Evolutionary conservation across 2,888 invertebrate genomes (phyloP).

Genomic region (Villa cingulata): DNA sequence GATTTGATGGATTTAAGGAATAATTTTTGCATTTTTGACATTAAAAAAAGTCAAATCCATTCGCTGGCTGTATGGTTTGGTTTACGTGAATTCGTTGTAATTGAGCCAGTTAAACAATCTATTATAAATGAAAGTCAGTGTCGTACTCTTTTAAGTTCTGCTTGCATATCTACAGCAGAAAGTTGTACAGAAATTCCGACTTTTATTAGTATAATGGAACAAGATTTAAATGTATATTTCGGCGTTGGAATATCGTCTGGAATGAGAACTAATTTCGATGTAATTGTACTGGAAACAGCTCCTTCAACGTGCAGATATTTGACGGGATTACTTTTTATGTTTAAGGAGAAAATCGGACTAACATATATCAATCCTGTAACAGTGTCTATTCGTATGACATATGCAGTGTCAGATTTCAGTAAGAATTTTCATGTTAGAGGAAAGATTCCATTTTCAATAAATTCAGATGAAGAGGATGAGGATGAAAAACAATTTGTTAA

Average conservation of each 20-base stretch:
- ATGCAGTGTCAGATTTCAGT: conserved; percentile 38
- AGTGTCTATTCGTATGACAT: conserved; percentile 56
- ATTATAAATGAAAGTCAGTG: conserved; percentile 56
- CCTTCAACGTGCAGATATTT: conserved; percentile 74
- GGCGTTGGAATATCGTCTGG: conserved; percentile 70
- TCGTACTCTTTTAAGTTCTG: conserved; percentile 66
- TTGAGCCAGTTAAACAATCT: conserved; percentile 47
- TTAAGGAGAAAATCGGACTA: conserved; percentile 76
- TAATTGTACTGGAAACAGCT: conserved; percentile 69
- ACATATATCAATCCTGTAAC: conserved; percentile 43
- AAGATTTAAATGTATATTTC: conserved; percentile 54
- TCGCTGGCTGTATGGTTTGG: conserved; percentile 65
- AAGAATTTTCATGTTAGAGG: conserved; percentile 20
- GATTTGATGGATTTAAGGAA: conserved; percentile 43
- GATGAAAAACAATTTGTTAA: conserved; percentile 51
- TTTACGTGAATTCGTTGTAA: conserved; percentile 64
- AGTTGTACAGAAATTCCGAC: conserved; percentile 68
- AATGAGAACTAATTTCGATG: conserved; percentile 71
- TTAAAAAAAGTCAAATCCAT: conserved; percentile 37
- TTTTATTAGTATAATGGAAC: conserved; percentile 79
- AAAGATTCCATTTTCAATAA: conserved; percentile 16
- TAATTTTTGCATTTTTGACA: conserved; percentile 45
- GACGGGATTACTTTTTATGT: conserved; percentile 67
- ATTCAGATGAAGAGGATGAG: conserved; percentile 37
- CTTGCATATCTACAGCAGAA: conserved; percentile 70